phyloP scores from a whole-genome alignment of 2,797 vertebrate genomes.

The Xyrichtys novacula region DNA sequence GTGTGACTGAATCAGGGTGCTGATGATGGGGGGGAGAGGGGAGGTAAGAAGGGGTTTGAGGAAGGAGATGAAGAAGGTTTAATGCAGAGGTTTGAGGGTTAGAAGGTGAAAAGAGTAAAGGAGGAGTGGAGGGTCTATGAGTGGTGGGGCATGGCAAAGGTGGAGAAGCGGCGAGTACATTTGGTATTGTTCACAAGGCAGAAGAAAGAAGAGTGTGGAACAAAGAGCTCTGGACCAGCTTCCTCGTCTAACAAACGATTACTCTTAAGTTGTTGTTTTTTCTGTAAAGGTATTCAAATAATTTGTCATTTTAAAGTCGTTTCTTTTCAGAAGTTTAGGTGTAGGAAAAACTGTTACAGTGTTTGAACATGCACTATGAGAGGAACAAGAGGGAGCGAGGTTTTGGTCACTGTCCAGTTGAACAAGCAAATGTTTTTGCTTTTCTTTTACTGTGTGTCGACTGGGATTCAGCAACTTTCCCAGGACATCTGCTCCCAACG shows the following conservation, averaged over 20 bases:
- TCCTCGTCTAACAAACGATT: conserved; percentile 33
- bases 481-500: conserved; percentile 89
- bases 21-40: conserved; percentile 41
- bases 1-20: conserved; percentile 71
- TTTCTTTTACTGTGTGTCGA: conserved; percentile 81
- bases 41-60: conserved; percentile 36
- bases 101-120: conserved; percentile 44
- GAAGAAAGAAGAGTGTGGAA: conserved; percentile 30
- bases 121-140: conserved; percentile 42
- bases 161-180: conserved; percentile 43
- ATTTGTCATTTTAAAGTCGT: conserved; percentile 9
- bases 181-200: conserved; percentile 38
- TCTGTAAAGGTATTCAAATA: conserved; percentile 20
- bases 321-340: conserved; percentile 45
- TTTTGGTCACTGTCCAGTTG: conserved; percentile 85
- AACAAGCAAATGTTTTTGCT: conserved; percentile 85
- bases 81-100: conserved; percentile 64
- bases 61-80: conserved; percentile 54
- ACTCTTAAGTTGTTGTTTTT: conserved; percentile 22
- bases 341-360: conserved; percentile 44
- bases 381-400: conserved; percentile 34
- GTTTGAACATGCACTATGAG: conserved; percentile 59
- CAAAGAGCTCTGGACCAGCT: conserved; percentile 16
- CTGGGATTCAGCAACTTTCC: conserved; percentile 88
- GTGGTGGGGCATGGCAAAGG: conserved; percentile 54